Evolutionary conservation across 2,113 vertebrate genomes (phyloP).

Genomic region (Coryphaenoides rupestris): DNA sequence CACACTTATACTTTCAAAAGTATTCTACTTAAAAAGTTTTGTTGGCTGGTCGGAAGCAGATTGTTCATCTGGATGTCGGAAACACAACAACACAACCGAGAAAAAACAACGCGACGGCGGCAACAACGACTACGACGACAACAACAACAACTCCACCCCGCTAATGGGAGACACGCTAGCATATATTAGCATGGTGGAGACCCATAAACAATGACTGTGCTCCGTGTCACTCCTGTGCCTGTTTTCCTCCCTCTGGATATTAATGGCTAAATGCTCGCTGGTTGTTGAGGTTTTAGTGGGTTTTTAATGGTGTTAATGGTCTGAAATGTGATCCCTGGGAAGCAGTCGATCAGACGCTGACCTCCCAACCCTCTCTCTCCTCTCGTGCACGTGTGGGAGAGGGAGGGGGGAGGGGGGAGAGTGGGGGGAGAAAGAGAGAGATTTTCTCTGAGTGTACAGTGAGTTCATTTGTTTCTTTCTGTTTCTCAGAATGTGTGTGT

Average conservation of each 20-base stretch:
- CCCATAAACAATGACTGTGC: too few relatives aligned
- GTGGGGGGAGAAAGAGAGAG: conserved; percentile 29
- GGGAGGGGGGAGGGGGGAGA: conserved; percentile 38
- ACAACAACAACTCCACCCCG: too few relatives aligned
- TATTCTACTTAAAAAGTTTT: too few relatives aligned
- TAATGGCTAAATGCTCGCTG: conserved; percentile 68
- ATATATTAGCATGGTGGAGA: too few relatives aligned
- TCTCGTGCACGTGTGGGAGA: conserved; percentile 5
- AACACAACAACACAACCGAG: too few relatives aligned
- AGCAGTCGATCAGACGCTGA: conserved; percentile 65
- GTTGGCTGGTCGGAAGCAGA: too few relatives aligned
- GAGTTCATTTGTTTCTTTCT: conserved; percentile 24
- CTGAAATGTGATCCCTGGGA: conserved; percentile 70
- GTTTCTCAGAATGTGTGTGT: conserved; percentile 7
- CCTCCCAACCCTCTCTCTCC: conserved; percentile 50
- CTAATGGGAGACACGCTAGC: too few relatives aligned
- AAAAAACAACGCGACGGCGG: too few relatives aligned
- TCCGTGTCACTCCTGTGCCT: conserved; percentile 9
- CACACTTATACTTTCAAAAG: too few relatives aligned
- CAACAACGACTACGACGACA: too few relatives aligned
- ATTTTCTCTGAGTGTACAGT: conserved; percentile 40
- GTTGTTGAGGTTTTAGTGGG: conserved; percentile 72
- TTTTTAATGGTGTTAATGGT: conserved; percentile 76
- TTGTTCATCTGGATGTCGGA: too few relatives aligned
- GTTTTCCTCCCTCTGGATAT: conserved; percentile 48